Conservation (phyloP, 2,797 vertebrate genomes). For the Sarcoramphus papa region DNA sequence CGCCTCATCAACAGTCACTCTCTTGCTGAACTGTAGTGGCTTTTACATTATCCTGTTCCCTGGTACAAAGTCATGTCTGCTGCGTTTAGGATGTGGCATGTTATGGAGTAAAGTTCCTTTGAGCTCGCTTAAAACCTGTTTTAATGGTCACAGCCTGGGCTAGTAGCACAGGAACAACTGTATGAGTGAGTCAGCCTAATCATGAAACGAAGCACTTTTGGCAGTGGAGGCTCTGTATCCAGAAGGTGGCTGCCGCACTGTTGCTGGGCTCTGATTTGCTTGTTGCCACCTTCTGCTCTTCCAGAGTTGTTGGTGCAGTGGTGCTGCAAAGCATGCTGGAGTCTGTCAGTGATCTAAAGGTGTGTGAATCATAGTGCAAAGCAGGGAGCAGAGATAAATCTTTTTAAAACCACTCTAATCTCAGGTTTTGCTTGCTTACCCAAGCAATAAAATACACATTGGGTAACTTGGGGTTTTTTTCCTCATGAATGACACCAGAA, state of each 20-base stretch:
- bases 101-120: neutral
- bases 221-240: neutral
- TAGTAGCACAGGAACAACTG: no score
- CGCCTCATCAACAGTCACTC: neutral
- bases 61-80: neutral
- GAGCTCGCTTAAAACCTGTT: neutral
- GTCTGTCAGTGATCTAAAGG: neutral
- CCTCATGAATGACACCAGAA: neutral
- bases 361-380: rapidly evolving
- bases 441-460: neutral
- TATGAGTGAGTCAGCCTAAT: rapidly evolving
- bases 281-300: neutral
- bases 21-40: neutral
- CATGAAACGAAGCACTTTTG: rapidly evolving
- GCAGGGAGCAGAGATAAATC: neutral
- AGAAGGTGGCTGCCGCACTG: neutral
- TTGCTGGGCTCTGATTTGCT: neutral
- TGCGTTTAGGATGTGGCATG: no score
- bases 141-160: neutral
- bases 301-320: neutral
- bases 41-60: neutral
- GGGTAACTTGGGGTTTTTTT: neutral
- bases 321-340: neutral
- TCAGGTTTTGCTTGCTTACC: neutral
- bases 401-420: neutral